phyloP scores from a whole-genome alignment of 2,797 vertebrate genomes.

The Cheirogaleus major region DNA sequence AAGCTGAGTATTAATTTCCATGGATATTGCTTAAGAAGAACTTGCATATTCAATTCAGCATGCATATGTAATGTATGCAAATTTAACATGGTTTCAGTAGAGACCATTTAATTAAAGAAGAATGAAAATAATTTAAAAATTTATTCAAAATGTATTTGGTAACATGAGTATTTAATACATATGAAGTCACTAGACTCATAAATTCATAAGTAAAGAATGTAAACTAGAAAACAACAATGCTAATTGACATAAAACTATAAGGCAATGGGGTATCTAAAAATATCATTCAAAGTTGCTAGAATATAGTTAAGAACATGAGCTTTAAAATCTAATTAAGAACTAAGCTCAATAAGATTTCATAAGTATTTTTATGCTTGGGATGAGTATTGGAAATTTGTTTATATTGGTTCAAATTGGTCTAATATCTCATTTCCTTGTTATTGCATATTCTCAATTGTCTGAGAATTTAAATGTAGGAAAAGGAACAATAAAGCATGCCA shows the following conservation, averaged over 20 bases:
- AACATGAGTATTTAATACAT: not conserved
- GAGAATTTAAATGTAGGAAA: conserved; percentile 21
- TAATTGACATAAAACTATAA: conserved; percentile 38
- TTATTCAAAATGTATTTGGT: not conserved
- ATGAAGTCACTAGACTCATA: not conserved
- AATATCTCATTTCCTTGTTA: conserved; percentile 41
- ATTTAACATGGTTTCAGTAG: conserved; percentile 11
- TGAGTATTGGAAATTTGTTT: conserved; percentile 37
- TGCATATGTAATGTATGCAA: not conserved
- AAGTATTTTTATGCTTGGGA: conserved; percentile 9
- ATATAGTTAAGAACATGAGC: conserved; percentile 42
- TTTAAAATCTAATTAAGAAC: conserved; percentile 40
- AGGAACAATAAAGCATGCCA: not conserved
- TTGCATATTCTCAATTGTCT: conserved; percentile 30
- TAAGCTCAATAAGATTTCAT: not conserved
- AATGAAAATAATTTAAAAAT: conserved; percentile 53
- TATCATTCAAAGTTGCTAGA: conserved; percentile 16
- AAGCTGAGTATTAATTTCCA: conserved; percentile 1
- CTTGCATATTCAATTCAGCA: not conserved
- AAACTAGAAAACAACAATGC: conserved; percentile 1
- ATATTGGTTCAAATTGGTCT: conserved; percentile 22
- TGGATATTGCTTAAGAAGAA: conserved; percentile 46
- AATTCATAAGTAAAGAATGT: conserved; percentile 29
- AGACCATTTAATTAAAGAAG: conserved; percentile 40
- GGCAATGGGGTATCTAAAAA: not conserved